phyloP scores from a whole-genome alignment of 2,888 invertebrate species.

The Ormyrus labotus region DNA sequence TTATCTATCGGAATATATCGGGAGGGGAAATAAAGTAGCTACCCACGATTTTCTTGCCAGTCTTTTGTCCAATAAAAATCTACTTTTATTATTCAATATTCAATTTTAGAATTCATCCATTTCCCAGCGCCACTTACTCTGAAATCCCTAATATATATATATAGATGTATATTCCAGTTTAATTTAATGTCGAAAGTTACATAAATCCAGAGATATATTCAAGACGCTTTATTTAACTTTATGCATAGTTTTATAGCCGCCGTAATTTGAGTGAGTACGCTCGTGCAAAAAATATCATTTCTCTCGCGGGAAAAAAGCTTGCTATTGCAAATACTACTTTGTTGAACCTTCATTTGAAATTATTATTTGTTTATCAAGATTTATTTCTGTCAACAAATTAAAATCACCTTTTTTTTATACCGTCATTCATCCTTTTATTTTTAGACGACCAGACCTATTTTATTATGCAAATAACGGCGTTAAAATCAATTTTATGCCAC shows the following conservation, averaged over 20 bases:
- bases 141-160: not conserved
- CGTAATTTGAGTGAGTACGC: not conserved
- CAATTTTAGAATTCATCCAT: not conserved
- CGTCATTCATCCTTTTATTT: too few species aligned
- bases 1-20: too few species aligned
- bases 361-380: too few species aligned
- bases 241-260: not conserved
- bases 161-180: slow-evolving; percentile 1
- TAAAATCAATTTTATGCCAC: too few species aligned
- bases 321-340: too few species aligned
- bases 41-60: not conserved
- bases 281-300: not conserved
- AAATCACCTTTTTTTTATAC: too few species aligned
- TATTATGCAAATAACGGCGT: too few species aligned
- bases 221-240: slow-evolving; percentile 8
- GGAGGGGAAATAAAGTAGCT: too few species aligned
- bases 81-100: slow-evolving; percentile 16
- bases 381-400: too few species aligned
- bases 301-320: not conserved
- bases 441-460: too few species aligned
- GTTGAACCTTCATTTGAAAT: too few species aligned
- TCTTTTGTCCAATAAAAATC: not conserved
- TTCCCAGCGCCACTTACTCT: not conserved
- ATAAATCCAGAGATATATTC: slow-evolving; percentile 20
- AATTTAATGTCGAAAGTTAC: slow-evolving; percentile 9